These are phyloP conservation scores for Pharmacophagus antenor DNA, from an alignment of 2,888 invertebrate species.

Conservation along the genomic window DNA sequence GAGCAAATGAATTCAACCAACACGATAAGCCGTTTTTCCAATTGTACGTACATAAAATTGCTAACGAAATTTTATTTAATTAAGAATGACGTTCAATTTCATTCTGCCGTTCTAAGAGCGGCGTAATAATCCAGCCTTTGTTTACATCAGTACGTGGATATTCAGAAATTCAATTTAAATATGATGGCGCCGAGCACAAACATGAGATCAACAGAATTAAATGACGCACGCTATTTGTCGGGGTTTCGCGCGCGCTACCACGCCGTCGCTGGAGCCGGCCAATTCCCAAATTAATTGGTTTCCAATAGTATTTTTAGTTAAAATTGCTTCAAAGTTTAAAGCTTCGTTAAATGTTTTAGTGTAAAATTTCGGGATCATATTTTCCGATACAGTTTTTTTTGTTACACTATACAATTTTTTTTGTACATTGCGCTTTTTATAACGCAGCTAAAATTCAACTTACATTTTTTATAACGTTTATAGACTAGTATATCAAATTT, in stretches of 20 bases:
- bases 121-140: conserved; percentile 60
- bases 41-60: conserved; percentile 23
- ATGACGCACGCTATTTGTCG: conserved; percentile 72
- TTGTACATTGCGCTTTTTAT: too few species aligned
- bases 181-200: conserved; percentile 72
- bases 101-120: conserved; percentile 44
- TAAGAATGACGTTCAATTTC: conserved; percentile 53
- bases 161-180: conserved; percentile 77
- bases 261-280: conserved; percentile 44
- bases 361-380: conserved; percentile 10
- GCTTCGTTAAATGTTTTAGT: conserved; percentile 19
- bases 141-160: conserved; percentile 62
- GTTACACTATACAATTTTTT: background rate
- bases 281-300: conserved; percentile 73
- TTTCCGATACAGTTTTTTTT: background rate
- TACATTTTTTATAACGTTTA: too few species aligned
- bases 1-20: conserved; percentile 24
- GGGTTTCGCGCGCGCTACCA: conserved; percentile 50
- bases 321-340: conserved; percentile 28
- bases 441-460: too few species aligned
- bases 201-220: conserved; percentile 77
- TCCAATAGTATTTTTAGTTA: conserved; percentile 65
- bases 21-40: conserved; percentile 8
- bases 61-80: conserved; percentile 44
- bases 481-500: too few species aligned